Percentiles rank a stretch among this genome's conserved stretches.
Conservation (phyloP, 2,888 invertebrate species). For the Teinopalpus imperialis region DNA sequence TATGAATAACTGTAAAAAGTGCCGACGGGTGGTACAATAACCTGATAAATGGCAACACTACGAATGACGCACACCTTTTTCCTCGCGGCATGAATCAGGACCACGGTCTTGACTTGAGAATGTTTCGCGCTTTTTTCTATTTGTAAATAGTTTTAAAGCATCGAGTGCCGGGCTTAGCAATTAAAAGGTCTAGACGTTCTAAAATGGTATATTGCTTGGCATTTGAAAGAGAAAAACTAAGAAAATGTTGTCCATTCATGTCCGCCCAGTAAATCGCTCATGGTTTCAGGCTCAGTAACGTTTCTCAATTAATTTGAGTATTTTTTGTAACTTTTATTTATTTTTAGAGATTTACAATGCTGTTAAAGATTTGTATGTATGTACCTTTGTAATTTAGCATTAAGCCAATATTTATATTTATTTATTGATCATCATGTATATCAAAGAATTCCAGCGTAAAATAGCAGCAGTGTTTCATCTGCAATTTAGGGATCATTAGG, state of each 20-base stretch:
- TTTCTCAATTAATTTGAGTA: too few species aligned
- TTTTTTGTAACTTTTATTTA: too few species aligned
- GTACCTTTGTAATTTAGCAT: too few species aligned
- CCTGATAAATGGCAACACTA: conserved; percentile 21
- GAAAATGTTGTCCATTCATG: conserved; percentile 6
- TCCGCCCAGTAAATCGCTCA: neutral
- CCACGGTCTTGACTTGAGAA: conserved; percentile 28
- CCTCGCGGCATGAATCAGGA: conserved; percentile 32
- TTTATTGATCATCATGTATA: too few species aligned
- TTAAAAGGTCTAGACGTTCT: conserved; percentile 26
- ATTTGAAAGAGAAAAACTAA: conserved; percentile 15
- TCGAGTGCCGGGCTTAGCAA: conserved; percentile 6
- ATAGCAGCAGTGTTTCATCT: too few species aligned
- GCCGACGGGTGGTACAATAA: neutral
- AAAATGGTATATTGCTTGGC: conserved; percentile 18
- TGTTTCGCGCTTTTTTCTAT: conserved; percentile 31
- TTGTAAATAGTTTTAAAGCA: conserved; percentile 25
- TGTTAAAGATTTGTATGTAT: too few species aligned
- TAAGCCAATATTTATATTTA: too few species aligned
- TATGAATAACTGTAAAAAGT: too few species aligned
- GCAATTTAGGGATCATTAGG: too few species aligned
- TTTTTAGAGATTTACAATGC: too few species aligned
- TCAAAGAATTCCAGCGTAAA: too few species aligned
- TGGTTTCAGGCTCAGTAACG: too few species aligned
- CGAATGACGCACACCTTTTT: conserved; percentile 33